These are phyloP conservation scores for Neosilurus hyrtlii DNA, from an alignment of 2,797 vertebrate genomes.

Conservation along the genomic window DNA sequence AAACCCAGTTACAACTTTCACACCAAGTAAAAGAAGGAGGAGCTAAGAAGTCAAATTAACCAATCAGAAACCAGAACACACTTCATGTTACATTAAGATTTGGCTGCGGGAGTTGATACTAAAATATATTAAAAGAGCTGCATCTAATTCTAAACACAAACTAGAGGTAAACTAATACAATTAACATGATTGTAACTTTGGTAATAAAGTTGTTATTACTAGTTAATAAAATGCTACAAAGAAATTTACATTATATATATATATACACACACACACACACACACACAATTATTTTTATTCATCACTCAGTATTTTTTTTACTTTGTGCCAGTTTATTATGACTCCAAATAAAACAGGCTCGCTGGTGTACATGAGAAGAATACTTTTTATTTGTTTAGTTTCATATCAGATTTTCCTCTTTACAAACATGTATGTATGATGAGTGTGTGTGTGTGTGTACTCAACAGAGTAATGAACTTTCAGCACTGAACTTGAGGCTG, in stretches of 20 bases:
- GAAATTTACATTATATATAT: no score
- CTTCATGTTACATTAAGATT: background rate
- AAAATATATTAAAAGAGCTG: no score
- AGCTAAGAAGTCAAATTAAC: background rate
- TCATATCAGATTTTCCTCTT: background rate
- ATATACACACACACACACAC: no score
- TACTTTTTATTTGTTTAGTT: slow-evolving; percentile 14
- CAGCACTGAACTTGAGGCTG: slow-evolving; percentile 39
- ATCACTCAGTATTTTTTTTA: no score
- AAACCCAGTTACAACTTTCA: background rate
- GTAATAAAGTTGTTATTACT: no score
- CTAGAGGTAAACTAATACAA: no score
- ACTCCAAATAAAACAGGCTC: background rate
- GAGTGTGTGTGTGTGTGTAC: background rate
- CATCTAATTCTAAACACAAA: no score
- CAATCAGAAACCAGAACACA: background rate
- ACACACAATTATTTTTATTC: no score
- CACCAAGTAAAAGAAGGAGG: background rate
- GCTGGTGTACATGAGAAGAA: background rate
- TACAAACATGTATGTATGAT: background rate
- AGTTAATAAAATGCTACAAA: no score
- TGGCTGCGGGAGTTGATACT: no score
- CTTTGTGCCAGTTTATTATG: no score
- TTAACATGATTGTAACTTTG: no score
- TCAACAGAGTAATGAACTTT: background rate